Evolutionary conservation across 2,888 invertebrate genomes (phyloP).

Genomic region (Dryomyza anilis): DNA sequence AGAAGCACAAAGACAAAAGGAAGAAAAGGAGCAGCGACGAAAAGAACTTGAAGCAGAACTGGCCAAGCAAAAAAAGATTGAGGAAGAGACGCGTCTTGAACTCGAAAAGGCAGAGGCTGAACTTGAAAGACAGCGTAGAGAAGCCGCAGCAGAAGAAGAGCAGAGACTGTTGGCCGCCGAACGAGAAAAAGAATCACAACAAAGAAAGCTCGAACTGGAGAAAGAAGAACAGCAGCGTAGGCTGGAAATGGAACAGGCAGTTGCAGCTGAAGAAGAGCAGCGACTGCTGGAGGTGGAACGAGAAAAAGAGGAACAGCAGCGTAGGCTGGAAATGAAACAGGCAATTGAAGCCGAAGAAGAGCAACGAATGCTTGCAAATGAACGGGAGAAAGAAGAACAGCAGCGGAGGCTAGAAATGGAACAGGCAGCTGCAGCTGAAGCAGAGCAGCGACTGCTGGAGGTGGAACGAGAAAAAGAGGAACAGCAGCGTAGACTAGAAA

Average conservation of each 20-base stretch:
- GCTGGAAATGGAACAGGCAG: slow-evolving; percentile 37
- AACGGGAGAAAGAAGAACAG: slow-evolving; percentile 26
- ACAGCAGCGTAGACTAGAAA: slow-evolving; percentile 21
- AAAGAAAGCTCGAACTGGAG: slow-evolving; percentile 1
- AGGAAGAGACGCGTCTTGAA: slow-evolving; percentile 50
- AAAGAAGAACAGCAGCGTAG: slow-evolving; percentile 29
- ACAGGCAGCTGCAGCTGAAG: slow-evolving; percentile 19
- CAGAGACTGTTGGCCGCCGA: slow-evolving; percentile 12
- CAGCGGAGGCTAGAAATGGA: slow-evolving; percentile 36
- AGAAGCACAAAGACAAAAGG: slow-evolving; percentile 33
- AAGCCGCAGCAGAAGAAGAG: slow-evolving; percentile 19
- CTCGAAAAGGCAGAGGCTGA: slow-evolving; percentile 50
- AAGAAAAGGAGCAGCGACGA: slow-evolving; percentile 34
- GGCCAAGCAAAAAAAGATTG: slow-evolving; percentile 47
- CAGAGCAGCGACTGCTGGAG: slow-evolving; percentile 34
- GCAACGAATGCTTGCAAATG: slow-evolving; percentile 9
- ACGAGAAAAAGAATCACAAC: slow-evolving; percentile 18
- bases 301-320: slow-evolving; percentile 29
- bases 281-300: slow-evolving; percentile 9
- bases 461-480: slow-evolving; percentile 35
- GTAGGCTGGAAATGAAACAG: slow-evolving; percentile 37
- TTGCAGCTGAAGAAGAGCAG: slow-evolving; percentile 16
- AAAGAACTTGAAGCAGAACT: slow-evolving; percentile 50
- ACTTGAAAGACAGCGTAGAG: slow-evolving; percentile 42
- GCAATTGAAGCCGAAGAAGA: slow-evolving; percentile 19